A percentile compares a stretch with the other conserved stretches of the same genome.
Evolutionary conservation across 1,140 invertebrate genomes (phyloP).

Genomic region (Ditylenchus dipsaci): DNA sequence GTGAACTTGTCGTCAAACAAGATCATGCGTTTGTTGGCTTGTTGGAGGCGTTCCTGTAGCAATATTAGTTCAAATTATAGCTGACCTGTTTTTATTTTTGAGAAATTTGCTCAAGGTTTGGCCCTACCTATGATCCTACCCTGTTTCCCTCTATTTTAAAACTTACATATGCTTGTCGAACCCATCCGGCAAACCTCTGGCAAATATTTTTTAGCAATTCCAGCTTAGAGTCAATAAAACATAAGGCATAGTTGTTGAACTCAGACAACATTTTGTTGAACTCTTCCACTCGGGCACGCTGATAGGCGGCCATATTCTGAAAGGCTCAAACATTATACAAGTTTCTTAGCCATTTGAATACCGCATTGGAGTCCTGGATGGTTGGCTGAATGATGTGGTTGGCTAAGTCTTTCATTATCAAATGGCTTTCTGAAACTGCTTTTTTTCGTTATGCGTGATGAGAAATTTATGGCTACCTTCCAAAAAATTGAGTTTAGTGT

Average conservation of each 20-base stretch:
- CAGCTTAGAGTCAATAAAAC: slow-evolving; percentile 31
- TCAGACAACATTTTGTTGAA: slow-evolving; percentile 14
- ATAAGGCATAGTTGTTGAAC: slow-evolving; percentile 20
- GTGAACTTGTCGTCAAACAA: slow-evolving; percentile 35
- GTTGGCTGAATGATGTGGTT: slow-evolving; percentile 18
- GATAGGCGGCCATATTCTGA: slow-evolving; percentile 17
- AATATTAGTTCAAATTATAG: no score
- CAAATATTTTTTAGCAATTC: slow-evolving; percentile 34
- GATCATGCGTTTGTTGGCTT: slow-evolving; percentile 31
- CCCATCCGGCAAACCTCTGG: slow-evolving; percentile 33
- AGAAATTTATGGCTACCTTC: slow-evolving; percentile 10
- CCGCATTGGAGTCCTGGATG: slow-evolving; percentile 12
- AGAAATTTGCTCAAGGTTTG: no score
- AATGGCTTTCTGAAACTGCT: slow-evolving; percentile 15
- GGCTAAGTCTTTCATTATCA: slow-evolving; percentile 9
- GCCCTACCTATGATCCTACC: no score
- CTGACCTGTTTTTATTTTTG: no score
- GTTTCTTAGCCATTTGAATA: background rate
- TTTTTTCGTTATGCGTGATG: no score
- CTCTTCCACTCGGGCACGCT: slow-evolving; percentile 19
- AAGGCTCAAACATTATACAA: background rate
- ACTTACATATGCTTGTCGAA: slow-evolving; percentile 16
- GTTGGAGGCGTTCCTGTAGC: slow-evolving; percentile 32
- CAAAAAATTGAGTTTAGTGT: background rate
- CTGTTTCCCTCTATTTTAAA: no score